Evolutionary conservation across 64 coral and sea anemone genomes (phyloP).

Genomic region (Acropora tenuis): DNA sequence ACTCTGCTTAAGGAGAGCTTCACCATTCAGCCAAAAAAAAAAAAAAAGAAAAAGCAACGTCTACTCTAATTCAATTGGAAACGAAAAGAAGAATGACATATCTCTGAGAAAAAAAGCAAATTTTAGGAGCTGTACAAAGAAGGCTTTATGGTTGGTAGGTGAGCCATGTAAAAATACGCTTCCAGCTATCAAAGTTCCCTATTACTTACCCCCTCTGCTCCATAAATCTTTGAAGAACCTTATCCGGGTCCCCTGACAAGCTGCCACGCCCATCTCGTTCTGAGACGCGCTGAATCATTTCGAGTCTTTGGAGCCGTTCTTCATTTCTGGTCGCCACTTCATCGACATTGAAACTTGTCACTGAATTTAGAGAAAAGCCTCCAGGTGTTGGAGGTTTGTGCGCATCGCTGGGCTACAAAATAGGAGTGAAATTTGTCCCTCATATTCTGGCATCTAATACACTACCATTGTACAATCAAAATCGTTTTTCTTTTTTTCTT

Average conservation of each 20-base stretch:
- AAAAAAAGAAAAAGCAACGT: too few relatives aligned
- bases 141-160: neutral
- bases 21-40: too few relatives aligned
- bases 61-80: too few relatives aligned
- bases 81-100: neutral
- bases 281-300: constrained; percentile 80
- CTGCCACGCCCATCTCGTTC: neutral
- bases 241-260: constrained; percentile 48
- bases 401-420: constrained; percentile 65
- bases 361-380: constrained; percentile 93
- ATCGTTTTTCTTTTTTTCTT: neutral
- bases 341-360: constrained; percentile 99
- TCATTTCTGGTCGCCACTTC: constrained; percentile 90
- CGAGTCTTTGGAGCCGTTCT: constrained; percentile 79
- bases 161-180: neutral
- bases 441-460: too few relatives aligned
- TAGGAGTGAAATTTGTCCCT: neutral
- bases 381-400: constrained; percentile 96
- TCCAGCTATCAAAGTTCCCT: neutral
- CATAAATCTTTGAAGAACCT: constrained; percentile 63
- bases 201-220: constrained; percentile 40
- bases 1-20: too few relatives aligned
- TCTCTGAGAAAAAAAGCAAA: neutral
- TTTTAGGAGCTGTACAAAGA: neutral
- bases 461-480: neutral